These are phyloP conservation scores for Amphibalanus amphitrite DNA, from an alignment of 1,140 invertebrate genomes.

Conservation along the genomic window DNA sequence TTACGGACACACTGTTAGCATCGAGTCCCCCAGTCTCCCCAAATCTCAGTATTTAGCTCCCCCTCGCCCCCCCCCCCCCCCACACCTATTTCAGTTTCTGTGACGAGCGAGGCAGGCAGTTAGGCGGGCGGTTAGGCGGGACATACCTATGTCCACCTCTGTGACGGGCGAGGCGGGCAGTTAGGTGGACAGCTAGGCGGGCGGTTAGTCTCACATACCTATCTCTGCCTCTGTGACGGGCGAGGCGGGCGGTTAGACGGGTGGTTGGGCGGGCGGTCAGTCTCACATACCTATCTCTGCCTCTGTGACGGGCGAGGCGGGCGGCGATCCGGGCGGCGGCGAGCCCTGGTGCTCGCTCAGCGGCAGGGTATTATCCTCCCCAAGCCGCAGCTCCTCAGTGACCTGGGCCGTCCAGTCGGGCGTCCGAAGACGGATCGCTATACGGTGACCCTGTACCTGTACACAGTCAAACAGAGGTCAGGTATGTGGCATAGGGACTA, in stretches of 20 bases:
- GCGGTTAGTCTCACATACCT: too few species aligned
- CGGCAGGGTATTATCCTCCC: conserved; percentile 61
- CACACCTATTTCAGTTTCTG: conserved; percentile 13
- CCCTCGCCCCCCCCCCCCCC: too few species aligned
- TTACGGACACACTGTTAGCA: too few species aligned
- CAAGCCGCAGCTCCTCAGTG: conserved; percentile 60
- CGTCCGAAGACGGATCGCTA: conserved; percentile 61
- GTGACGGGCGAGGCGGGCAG: too few species aligned
- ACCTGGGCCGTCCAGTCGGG: conserved; percentile 63
- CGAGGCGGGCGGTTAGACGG: neutral
- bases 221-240: conserved; percentile 6
- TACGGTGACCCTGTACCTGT: conserved; percentile 44
- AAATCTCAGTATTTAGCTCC: too few species aligned
- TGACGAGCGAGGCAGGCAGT: too few species aligned
- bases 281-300: conserved; percentile 13
- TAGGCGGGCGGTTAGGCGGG: too few species aligned
- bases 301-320: conserved; percentile 5
- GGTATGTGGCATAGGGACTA: too few species aligned
- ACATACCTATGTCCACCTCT: too few species aligned
- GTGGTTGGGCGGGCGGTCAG: too few species aligned
- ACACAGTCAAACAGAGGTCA: conserved; percentile 19
- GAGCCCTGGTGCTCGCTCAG: conserved; percentile 28
- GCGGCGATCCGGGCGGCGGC: conserved; percentile 4
- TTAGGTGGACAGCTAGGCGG: too few species aligned
- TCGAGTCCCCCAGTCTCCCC: too few species aligned